Evolutionary conservation across 2,888 invertebrate species (phyloP).

Genomic region (Chloroclysta siterata): DNA sequence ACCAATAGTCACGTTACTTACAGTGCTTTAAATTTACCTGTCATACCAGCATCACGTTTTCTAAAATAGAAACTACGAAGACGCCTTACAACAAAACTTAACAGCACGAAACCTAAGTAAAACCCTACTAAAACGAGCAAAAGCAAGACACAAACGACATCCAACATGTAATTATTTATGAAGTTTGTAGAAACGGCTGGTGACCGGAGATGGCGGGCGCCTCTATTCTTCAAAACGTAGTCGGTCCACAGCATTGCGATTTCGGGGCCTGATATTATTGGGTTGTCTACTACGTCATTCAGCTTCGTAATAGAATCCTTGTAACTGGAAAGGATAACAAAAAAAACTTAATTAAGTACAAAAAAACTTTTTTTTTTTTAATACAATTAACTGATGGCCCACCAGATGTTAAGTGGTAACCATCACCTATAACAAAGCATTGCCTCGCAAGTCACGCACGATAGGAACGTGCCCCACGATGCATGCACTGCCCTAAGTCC

Average conservation of each 20-base stretch:
- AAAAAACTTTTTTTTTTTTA: too few species aligned
- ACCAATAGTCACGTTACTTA: too few species aligned
- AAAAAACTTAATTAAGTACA: too few species aligned
- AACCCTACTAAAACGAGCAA: constrained; percentile 41
- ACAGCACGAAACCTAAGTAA: constrained; percentile 47
- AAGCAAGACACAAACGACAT: constrained; percentile 56
- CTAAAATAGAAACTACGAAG: constrained; percentile 50
- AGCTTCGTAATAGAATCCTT: constrained; percentile 60
- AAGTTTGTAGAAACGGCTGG: constrained; percentile 67
- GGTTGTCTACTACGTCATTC: constrained; percentile 58
- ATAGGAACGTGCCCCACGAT: too few species aligned
- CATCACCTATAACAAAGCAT: too few species aligned
- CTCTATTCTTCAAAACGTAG: constrained; percentile 76
- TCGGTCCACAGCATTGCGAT: constrained; percentile 83
- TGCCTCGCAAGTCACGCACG: too few species aligned
- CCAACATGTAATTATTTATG: constrained; percentile 70
- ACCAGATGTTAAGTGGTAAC: too few species aligned
- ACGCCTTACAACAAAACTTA: constrained; percentile 51
- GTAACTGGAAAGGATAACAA: constrained; percentile 59
- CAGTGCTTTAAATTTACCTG: constrained; percentile 72
- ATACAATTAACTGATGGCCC: too few species aligned
- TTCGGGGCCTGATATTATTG: constrained; percentile 73
- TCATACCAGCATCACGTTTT: constrained; percentile 34
- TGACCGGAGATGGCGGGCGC: constrained; percentile 73
- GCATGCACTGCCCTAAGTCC: too few species aligned